Evolutionary conservation across 1,140 invertebrate species (phyloP).

Genomic region (Listronotus bonariensis): DNA sequence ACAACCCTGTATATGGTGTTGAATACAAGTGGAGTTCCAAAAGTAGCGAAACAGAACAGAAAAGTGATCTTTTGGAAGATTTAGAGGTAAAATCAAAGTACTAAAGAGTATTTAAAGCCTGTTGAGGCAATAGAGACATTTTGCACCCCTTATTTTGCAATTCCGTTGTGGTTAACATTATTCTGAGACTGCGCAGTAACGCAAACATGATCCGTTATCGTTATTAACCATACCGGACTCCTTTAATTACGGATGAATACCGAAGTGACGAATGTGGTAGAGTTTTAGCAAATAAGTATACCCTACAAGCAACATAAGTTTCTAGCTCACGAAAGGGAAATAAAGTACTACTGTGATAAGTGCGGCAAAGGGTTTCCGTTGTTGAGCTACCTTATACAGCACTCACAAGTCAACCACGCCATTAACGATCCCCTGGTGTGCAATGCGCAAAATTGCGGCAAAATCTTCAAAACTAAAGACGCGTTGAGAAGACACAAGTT

Average conservation of each 20-base stretch:
- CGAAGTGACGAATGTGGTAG: slow-evolving; percentile 26
- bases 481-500: slow-evolving; percentile 15
- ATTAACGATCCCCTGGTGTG: slow-evolving; percentile 8
- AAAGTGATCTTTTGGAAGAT: slow-evolving; percentile 58
- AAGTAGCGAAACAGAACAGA: slow-evolving; percentile 43
- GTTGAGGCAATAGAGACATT: too few species aligned
- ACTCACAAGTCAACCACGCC: slow-evolving; percentile 19
- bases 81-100: slow-evolving; percentile 59
- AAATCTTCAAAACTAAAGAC: slow-evolving; percentile 30
- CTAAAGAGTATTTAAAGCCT: too few species aligned
- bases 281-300: slow-evolving; percentile 28
- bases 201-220: too few species aligned
- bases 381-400: slow-evolving; percentile 21
- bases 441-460: slow-evolving; percentile 4
- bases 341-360: slow-evolving; percentile 27
- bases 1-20: slow-evolving; percentile 88
- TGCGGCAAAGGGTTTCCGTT: slow-evolving; percentile 33
- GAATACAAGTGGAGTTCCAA: slow-evolving; percentile 69
- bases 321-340: slow-evolving; percentile 16
- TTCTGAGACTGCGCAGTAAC: too few species aligned
- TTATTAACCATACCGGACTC: too few species aligned
- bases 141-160: too few species aligned
- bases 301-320: slow-evolving; percentile 15
- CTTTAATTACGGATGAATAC: too few species aligned
- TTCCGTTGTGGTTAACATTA: too few species aligned